A percentile compares a stretch with the other conserved stretches of the same genome.
These are phyloP conservation scores for Bactericera cockerelli DNA, from an alignment of 1,140 invertebrate genomes.

Conservation along the genomic window DNA sequence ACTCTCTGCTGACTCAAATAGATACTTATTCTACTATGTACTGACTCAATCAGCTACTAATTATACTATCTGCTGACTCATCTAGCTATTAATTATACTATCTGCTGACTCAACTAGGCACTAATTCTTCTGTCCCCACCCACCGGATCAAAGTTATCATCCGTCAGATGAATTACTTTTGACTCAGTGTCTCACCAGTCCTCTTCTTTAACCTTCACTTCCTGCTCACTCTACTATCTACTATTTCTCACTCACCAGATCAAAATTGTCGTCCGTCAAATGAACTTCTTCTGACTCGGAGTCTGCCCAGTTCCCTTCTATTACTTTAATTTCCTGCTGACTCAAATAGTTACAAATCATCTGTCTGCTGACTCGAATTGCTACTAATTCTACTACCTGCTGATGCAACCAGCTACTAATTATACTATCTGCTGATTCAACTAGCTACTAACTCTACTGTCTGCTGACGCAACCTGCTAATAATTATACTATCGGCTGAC, in stretches of 20 bases:
- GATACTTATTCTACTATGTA: slow-evolving; percentile 47
- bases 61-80: slow-evolving; percentile 19
- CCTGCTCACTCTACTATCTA: slow-evolving; percentile 34
- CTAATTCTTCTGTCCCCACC: slow-evolving; percentile 40
- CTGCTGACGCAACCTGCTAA: too few species aligned
- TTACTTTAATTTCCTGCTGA: slow-evolving; percentile 20
- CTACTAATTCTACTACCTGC: too few species aligned
- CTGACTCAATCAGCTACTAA: too few species aligned
- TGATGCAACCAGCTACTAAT: too few species aligned
- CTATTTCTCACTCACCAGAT: too few species aligned
- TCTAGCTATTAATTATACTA: too few species aligned
- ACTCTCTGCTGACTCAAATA: slow-evolving; percentile 51
- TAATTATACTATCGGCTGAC: slow-evolving; percentile 46
- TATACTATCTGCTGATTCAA: slow-evolving; percentile 48
- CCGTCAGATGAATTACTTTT: slow-evolving; percentile 54
- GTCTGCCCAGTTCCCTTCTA: slow-evolving; percentile 46
- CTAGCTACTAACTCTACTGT: too few species aligned
- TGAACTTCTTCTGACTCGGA: slow-evolving; percentile 50
- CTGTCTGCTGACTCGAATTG: slow-evolving; percentile 54
- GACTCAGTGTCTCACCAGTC: slow-evolving; percentile 47
- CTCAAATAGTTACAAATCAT: too few species aligned
- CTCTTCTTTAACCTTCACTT: slow-evolving; percentile 29
- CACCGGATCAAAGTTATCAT: slow-evolving; percentile 42
- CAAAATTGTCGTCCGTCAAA: slow-evolving; percentile 49
- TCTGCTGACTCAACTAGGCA: slow-evolving; percentile 60